phyloP scores from a whole-genome alignment of 2,797 vertebrate genomes.

The Lepilemur ruficaudatus region DNA sequence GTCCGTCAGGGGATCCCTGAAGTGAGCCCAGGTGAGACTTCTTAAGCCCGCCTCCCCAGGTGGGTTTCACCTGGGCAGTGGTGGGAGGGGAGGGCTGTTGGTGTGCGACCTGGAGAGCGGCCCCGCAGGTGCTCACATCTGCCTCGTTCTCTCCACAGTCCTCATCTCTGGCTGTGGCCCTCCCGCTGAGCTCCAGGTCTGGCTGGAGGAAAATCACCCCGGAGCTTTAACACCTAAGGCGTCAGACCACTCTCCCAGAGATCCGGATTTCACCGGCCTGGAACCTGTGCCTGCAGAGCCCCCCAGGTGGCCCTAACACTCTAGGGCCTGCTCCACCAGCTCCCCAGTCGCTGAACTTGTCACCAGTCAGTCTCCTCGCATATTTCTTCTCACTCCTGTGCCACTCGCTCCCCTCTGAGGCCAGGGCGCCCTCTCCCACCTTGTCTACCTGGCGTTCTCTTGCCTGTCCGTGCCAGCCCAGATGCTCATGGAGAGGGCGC shows the following conservation, averaged over 20 bases:
- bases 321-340: rapidly evolving
- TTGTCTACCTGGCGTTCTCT: background rate
- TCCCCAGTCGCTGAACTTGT: background rate
- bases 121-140: background rate
- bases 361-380: rapidly evolving
- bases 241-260: background rate
- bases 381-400: background rate
- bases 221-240: background rate
- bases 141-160: rapidly evolving
- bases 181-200: background rate
- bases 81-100: background rate
- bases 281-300: background rate
- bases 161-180: background rate
- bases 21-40: background rate
- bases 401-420: rapidly evolving
- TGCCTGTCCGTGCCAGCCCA: background rate
- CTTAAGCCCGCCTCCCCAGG: background rate
- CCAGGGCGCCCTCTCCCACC: rapidly evolving
- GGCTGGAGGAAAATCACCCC: background rate
- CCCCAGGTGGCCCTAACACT: background rate
- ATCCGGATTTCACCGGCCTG: background rate
- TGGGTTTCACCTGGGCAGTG: background rate
- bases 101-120: background rate
- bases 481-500: background rate
- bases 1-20: background rate